phyloP scores from a whole-genome alignment of 2,113 vertebrate species.

The Tragelaphus scriptus region DNA sequence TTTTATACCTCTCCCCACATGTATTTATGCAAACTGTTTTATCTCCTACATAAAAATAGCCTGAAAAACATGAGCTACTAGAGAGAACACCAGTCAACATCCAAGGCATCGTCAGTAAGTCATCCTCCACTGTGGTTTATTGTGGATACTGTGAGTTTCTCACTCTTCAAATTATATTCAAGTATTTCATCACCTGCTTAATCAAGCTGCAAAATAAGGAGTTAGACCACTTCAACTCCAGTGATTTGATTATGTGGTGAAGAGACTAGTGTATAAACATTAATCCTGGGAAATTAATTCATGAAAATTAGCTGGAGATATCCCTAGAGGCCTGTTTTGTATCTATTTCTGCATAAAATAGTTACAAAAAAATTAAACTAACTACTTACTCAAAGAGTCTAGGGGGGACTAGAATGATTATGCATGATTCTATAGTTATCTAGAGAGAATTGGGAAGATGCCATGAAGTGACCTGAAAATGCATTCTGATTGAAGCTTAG shows the following conservation, averaged over 20 bases:
- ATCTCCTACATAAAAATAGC: not conserved
- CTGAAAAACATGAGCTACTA: not conserved
- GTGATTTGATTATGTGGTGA: conserved; percentile 79
- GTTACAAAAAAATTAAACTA: conserved; percentile 48
- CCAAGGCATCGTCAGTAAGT: not conserved
- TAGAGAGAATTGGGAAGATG: conserved; percentile 44
- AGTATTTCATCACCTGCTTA: conserved; percentile 82
- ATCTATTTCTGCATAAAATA: conserved; percentile 78
- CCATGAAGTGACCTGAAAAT: conserved; percentile 52
- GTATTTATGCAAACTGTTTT: not conserved
- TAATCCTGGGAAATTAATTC: conserved; percentile 82
- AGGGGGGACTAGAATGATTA: conserved; percentile 56
- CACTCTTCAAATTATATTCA: conserved; percentile 78
- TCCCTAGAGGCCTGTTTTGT: conserved; percentile 75
- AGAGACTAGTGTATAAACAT: conserved; percentile 79
- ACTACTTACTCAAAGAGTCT: conserved; percentile 51
- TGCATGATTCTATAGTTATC: conserved; percentile 40
- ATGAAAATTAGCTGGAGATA: conserved; percentile 79
- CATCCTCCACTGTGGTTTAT: conserved; percentile 43
- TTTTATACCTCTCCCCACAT: not conserved
- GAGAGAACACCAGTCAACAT: not conserved
- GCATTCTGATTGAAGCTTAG: conserved; percentile 54
- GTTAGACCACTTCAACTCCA: conserved; percentile 79
- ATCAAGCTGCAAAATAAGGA: conserved; percentile 80
- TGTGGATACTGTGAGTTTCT: conserved; percentile 66